A percentile compares a stretch with the other conserved stretches of the same genome.
These are phyloP conservation scores for Cranoglanis bouderius DNA, from an alignment of 2,113 vertebrate species.

Conservation along the genomic window DNA sequence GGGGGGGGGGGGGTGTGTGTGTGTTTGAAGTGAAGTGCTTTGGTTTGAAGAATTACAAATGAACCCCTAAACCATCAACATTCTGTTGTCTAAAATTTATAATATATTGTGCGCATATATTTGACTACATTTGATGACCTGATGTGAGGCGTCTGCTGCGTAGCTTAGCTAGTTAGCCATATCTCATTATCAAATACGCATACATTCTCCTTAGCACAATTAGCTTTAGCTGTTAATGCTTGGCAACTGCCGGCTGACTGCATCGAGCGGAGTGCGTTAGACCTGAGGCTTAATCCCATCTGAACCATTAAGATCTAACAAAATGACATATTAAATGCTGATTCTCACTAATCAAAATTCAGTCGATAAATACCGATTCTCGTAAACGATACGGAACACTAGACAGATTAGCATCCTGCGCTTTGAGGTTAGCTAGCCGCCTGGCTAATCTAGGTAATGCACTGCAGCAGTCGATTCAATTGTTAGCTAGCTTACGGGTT, in stretches of 20 bases:
- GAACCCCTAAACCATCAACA: too few relatives aligned
- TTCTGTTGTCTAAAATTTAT: neutral
- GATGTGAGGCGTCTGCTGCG: neutral
- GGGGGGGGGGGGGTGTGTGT: too few relatives aligned
- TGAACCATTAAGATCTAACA: neutral
- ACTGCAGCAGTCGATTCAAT: slow-evolving; percentile 33
- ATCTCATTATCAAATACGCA: neutral
- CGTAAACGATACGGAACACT: neutral
- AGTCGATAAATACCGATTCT: neutral
- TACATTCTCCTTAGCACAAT: neutral
- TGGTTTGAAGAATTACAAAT: neutral
- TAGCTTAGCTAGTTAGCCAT: neutral
- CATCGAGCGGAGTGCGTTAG: neutral
- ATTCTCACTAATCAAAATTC: neutral
- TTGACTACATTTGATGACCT: neutral
- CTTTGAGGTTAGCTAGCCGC: slow-evolving; percentile 11
- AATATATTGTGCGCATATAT: neutral
- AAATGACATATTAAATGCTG: too few relatives aligned
- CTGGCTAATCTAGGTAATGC: slow-evolving; percentile 24
- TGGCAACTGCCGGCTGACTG: neutral
- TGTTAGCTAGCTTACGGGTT: neutral
- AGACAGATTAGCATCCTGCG: neutral
- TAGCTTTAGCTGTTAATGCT: slow-evolving; percentile 26
- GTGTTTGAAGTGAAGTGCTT: too few relatives aligned
- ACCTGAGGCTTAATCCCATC: neutral